These are phyloP conservation scores for Iguana delicatissima DNA, from an alignment of 2,797 vertebrate species.

Conservation along the genomic window DNA sequence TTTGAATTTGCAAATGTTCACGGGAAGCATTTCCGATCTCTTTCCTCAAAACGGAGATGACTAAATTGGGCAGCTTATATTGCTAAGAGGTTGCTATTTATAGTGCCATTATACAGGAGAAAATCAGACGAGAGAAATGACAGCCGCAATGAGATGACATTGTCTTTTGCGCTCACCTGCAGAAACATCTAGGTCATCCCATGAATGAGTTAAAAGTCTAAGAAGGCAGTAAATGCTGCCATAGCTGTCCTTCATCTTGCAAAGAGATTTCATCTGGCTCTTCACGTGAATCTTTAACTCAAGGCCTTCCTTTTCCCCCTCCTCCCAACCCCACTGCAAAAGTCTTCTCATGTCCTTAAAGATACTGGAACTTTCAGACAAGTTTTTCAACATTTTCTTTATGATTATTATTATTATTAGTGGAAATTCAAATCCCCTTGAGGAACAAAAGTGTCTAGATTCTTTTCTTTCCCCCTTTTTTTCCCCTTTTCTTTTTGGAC, in stretches of 20 bases:
- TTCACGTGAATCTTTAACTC: slow-evolving; percentile 46
- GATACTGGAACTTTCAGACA: slow-evolving; percentile 28
- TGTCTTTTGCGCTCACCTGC: slow-evolving; percentile 17
- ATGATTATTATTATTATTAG: slow-evolving; percentile 42
- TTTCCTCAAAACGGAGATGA: slow-evolving; percentile 11
- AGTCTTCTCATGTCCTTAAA: slow-evolving; percentile 45
- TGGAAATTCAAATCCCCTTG: slow-evolving; percentile 51
- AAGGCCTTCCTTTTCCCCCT: accelerated
- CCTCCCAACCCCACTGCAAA: not conserved
- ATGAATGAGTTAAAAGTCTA: accelerated
- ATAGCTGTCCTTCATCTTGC: slow-evolving; percentile 20
- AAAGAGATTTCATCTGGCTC: slow-evolving; percentile 11
- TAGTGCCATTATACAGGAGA: slow-evolving; percentile 31
- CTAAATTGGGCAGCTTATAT: slow-evolving; percentile 30
- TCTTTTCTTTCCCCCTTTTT: not conserved
- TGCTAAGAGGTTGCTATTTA: slow-evolving; percentile 16
- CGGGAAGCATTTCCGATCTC: slow-evolving; percentile 17
- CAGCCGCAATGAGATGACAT: slow-evolving; percentile 28
- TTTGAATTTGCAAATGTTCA: not conserved
- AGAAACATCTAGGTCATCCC: slow-evolving; percentile 36
- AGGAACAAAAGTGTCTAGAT: slow-evolving; percentile 38
- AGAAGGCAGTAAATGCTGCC: not conserved
- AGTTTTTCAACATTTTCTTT: slow-evolving; percentile 16
- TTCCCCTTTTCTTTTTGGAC: slow-evolving; percentile 22
- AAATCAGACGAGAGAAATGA: slow-evolving; percentile 38